phyloP scores from a whole-genome alignment of 2,113 vertebrate species.

The Garra rufa region DNA sequence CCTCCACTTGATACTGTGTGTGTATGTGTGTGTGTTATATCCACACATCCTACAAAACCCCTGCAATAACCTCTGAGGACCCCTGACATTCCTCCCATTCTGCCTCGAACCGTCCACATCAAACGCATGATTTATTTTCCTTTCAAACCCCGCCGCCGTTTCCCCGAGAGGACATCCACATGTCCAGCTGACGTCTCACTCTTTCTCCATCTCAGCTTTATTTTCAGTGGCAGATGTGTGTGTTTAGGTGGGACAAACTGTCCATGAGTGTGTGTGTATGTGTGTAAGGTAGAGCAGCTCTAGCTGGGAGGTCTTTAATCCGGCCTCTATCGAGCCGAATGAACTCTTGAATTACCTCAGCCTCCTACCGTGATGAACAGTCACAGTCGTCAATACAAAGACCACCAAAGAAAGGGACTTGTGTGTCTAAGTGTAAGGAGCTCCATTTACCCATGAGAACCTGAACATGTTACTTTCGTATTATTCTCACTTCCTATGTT shows the following conservation, averaged over 20 bases:
- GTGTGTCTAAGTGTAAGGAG: conserved; percentile 4
- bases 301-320: conserved; percentile 48
- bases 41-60: background rate
- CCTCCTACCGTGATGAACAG: conserved; percentile 24
- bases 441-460: conserved; percentile 21
- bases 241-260: background rate
- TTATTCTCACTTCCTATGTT: background rate
- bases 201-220: background rate
- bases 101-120: background rate
- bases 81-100: conserved; percentile 43
- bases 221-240: conserved; percentile 20
- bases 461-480: background rate
- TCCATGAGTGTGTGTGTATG: conserved; percentile 2
- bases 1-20: background rate
- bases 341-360: conserved; percentile 31
- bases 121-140: conserved; percentile 28
- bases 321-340: background rate
- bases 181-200: conserved; percentile 10
- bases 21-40: background rate
- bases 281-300: background rate
- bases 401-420: conserved; percentile 26
- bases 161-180: conserved; percentile 13
- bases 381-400: conserved; percentile 21
- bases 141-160: conserved; percentile 7
- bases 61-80: background rate